A percentile compares a stretch with the other conserved stretches of the same genome.
phyloP scores from a whole-genome alignment of 2,797 vertebrate genomes.

The Crocodylus rhombifer region DNA sequence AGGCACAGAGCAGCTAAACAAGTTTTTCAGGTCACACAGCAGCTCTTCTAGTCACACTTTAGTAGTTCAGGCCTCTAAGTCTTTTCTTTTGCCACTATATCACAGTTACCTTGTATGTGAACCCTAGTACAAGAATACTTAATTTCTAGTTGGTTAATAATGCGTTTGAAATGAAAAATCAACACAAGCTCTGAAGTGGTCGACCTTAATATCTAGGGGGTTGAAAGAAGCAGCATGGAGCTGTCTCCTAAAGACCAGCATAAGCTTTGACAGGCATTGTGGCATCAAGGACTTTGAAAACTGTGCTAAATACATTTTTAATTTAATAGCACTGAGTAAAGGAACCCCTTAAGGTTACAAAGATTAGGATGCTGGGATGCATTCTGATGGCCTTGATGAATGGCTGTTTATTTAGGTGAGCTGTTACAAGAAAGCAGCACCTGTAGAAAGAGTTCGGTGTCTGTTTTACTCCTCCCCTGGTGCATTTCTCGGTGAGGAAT shows the following conservation, averaged over 20 bases:
- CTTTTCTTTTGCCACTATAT: neutral
- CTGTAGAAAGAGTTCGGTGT: fast-evolving
- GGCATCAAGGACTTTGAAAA: neutral
- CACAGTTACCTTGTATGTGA: fast-evolving
- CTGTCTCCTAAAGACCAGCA: fast-evolving
- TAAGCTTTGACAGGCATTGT: fast-evolving
- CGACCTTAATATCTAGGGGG: neutral
- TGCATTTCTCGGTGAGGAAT: too few species aligned
- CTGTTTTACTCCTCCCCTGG: too few species aligned
- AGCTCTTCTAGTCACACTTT: neutral
- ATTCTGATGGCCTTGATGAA: fast-evolving
- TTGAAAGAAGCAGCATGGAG: fast-evolving
- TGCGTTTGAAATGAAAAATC: neutral
- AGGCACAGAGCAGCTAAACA: fast-evolving
- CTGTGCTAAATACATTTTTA: neutral
- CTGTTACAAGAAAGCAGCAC: too few species aligned
- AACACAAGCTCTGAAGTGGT: fast-evolving
- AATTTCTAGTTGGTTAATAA: neutral
- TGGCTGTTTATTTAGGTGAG: neutral
- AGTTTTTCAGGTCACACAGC: neutral
- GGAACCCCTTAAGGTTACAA: neutral
- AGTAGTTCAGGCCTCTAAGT: neutral
- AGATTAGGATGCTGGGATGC: fast-evolving
- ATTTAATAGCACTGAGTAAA: neutral
- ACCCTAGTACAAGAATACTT: neutral